A percentile compares a stretch with the other conserved stretches of the same genome.
Evolutionary conservation across 1,140 invertebrate genomes (phyloP).

Genomic region (Drosophila lowei): DNA sequence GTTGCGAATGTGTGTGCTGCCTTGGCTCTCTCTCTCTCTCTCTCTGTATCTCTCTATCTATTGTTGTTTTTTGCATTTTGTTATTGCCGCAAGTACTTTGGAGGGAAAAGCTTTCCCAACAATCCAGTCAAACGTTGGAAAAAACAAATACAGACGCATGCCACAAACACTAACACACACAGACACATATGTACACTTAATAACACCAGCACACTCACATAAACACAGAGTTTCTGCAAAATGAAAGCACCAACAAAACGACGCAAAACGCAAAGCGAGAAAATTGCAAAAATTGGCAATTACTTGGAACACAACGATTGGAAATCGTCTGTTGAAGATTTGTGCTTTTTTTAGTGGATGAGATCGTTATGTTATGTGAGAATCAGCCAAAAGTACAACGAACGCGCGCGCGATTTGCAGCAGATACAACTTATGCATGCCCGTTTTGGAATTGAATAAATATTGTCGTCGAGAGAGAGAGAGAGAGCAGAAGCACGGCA

Average conservation of each 20-base stretch:
- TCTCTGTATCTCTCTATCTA: not conserved
- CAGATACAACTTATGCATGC: slow-evolving; percentile 41
- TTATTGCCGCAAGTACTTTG: slow-evolving; percentile 63
- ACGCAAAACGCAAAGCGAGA: slow-evolving; percentile 35
- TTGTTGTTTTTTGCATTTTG: slow-evolving; percentile 43
- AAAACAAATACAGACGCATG: slow-evolving; percentile 38
- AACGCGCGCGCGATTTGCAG: slow-evolving; percentile 44
- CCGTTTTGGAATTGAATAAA: slow-evolving; percentile 51
- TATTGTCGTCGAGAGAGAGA: slow-evolving; percentile 34
- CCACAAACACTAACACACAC: slow-evolving; percentile 23
- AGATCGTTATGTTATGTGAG: slow-evolving; percentile 38
- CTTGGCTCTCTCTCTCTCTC: slow-evolving; percentile 34
- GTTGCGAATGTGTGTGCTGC: slow-evolving; percentile 41
- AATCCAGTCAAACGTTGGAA: slow-evolving; percentile 69
- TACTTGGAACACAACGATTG: too few species aligned
- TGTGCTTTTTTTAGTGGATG: slow-evolving; percentile 12
- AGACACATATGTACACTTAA: slow-evolving; percentile 30
- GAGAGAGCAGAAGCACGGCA: slow-evolving; percentile 4
- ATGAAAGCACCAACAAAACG: slow-evolving; percentile 64
- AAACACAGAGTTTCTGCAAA: slow-evolving; percentile 60
- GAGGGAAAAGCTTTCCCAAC: too few species aligned
- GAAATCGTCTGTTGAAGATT: too few species aligned
- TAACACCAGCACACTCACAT: slow-evolving; percentile 53
- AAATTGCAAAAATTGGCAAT: slow-evolving; percentile 37
- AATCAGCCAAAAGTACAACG: slow-evolving; percentile 19